Base-by-base conservation (phyloP, 2,113 vertebrate species). In the Podiceps cristatus region DNA sequence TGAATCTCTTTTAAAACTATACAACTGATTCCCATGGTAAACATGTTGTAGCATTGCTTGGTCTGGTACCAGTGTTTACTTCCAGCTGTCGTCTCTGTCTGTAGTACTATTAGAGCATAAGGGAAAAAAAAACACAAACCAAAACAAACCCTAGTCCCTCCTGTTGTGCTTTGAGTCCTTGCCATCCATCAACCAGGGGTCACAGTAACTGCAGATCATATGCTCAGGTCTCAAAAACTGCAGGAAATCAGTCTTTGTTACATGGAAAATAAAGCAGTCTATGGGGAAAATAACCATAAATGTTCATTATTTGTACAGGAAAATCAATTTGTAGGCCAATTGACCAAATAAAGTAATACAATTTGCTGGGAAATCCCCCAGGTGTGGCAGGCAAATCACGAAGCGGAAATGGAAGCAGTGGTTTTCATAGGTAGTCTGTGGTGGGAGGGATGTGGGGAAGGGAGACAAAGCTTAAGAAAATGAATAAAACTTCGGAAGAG, bases 241-340 rank as follows among this genome's bases (percentile, higher is more conserved):
- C 93, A 96, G 97, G 95, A 96, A 97, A 97, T 98, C 96, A 87
- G 92, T 96, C 95, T 97, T 96, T 95, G 95, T 98, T 97, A 95
- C 83, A 89, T 45, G 91, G 97, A 94, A 98, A 98, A 97, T 97
- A 97, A 97, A 97, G 96, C 91, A 95, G 97, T 97, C 97, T 97
- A 44, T 95, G 93, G 97, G 98, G 97, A 98, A 98, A 98, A 98
- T 98, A 98, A 98, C 98, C 97, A 98, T 98, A 98, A 98, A 98
- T 98, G 98, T 98, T 98, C 97, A 98, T 98, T 98, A 98, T 98
- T 98, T 98, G 97, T 97, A 97, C 97, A 97, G 97, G 97, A 98
- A 98, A 98, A 98, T 98, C 98, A 98, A 98, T 98, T 97, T 98
- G 98, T 96, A 96, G 97, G 97, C 97, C 96, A 98, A 98, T 98